phyloP scores from a whole-genome alignment of 92 coral and sea anemone species.

The Parazoanthus atlanticus region DNA sequence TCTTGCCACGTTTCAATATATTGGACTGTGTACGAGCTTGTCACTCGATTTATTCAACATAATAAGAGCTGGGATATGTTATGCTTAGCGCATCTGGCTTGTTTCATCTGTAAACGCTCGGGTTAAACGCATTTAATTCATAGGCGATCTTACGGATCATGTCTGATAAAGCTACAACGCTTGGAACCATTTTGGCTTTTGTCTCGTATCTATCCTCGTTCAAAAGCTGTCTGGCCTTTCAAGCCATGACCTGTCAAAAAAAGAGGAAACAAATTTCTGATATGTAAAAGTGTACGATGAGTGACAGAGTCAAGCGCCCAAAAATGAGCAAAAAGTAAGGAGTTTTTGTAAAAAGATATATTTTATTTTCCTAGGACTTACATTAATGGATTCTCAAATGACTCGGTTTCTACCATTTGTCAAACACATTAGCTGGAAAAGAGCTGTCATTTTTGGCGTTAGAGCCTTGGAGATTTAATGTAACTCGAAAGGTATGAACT shows the following conservation, averaged over 20 bases:
- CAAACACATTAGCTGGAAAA: slow-evolving; percentile 40
- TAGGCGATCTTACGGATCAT: slow-evolving; percentile 7
- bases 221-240: slow-evolving; percentile 30
- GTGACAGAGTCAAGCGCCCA: slow-evolving; percentile 28
- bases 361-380: slow-evolving; percentile 32
- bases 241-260: slow-evolving; percentile 40
- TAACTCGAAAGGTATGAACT: slow-evolving; percentile 68
- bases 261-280: slow-evolving; percentile 38
- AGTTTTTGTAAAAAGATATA: slow-evolving; percentile 4
- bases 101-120: background rate
- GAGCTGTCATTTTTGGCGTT: slow-evolving; percentile 50
- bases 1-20: slow-evolving; percentile 43
- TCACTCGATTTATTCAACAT: slow-evolving; percentile 23
- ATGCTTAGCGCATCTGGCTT: background rate
- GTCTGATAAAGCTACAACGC: background rate
- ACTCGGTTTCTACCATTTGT: slow-evolving; percentile 25
- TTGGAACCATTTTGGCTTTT: slow-evolving; percentile 29
- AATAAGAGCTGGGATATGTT: slow-evolving; percentile 6
- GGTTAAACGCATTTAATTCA: background rate
- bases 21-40: slow-evolving; percentile 20
- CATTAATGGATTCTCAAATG: slow-evolving; percentile 44
- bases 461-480: slow-evolving; percentile 60
- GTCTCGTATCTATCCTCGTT: slow-evolving; percentile 21
- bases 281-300: slow-evolving; percentile 33
- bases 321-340: slow-evolving; percentile 27